Evolutionary conservation across 2,888 invertebrate species (phyloP).

Genomic region (Apeira syringaria): DNA sequence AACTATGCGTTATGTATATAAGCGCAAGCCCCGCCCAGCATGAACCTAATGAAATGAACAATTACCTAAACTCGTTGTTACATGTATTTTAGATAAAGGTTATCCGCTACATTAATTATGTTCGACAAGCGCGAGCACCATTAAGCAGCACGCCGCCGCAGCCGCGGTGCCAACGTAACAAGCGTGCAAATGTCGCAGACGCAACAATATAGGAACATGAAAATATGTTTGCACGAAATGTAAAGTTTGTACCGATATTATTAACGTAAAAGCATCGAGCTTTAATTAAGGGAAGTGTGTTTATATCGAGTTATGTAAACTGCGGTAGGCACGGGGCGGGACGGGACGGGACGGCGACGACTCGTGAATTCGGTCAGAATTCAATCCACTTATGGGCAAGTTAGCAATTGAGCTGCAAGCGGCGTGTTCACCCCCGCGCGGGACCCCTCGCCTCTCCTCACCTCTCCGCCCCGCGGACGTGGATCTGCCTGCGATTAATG

Average conservation of each 20-base stretch:
- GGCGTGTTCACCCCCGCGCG: constrained; percentile 60
- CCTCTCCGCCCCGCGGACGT: no score
- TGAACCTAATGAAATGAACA: no score
- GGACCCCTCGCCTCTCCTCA: constrained; percentile 65
- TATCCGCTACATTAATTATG: no score
- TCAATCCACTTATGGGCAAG: constrained; percentile 69
- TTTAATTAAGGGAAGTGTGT: constrained; percentile 31
- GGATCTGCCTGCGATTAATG: no score
- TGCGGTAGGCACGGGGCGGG: constrained; percentile 35
- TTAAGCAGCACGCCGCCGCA: no score
- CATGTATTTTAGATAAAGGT: no score
- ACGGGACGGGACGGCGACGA: constrained; percentile 35
- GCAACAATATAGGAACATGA: not conserved
- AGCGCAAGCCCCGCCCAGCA: no score
- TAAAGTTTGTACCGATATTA: constrained; percentile 13
- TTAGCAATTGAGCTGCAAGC: constrained; percentile 61
- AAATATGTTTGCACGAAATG: constrained; percentile 2
- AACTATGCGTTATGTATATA: no score
- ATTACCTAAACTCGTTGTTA: no score
- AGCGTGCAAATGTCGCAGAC: no score
- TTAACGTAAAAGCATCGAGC: constrained; percentile 22
- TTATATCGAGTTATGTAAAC: constrained; percentile 30
- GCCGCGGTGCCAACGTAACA: no score
- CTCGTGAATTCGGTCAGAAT: constrained; percentile 49
- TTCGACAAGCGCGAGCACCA: no score